phyloP scores from a whole-genome alignment of 1,140 invertebrate species.

The Drosophila hydei region DNA sequence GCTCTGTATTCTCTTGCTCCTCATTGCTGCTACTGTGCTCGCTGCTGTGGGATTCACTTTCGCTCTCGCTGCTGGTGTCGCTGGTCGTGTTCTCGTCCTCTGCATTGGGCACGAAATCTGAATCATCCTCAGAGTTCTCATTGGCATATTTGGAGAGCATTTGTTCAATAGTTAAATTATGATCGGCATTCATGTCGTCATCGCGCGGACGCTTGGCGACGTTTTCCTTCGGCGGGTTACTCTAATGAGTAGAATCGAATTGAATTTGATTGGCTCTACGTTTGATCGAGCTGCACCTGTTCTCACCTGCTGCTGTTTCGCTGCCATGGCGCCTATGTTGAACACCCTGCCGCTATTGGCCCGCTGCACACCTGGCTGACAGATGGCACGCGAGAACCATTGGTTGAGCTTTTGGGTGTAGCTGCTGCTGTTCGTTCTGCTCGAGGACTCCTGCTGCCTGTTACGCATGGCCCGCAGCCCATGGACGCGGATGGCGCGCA shows the following conservation, averaged over 20 bases:
- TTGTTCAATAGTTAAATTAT: conserved; percentile 63
- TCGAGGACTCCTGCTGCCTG: conserved; percentile 42
- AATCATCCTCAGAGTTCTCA: conserved; percentile 76
- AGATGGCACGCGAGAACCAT: conserved; percentile 69
- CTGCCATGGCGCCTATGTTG: conserved; percentile 4
- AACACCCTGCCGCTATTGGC: conserved; percentile 40
- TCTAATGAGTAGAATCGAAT: not conserved
- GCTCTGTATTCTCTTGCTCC: conserved; percentile 14
- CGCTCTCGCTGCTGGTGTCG: conserved; percentile 28
- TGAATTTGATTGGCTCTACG: not conserved
- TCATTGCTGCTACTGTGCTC: conserved; percentile 48
- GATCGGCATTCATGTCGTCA: conserved; percentile 47
- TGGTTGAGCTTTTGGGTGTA: conserved; percentile 43
- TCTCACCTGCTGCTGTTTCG: conserved; percentile 30
- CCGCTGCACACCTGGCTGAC: conserved; percentile 59
- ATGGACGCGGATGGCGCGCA: conserved; percentile 69
- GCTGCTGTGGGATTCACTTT: conserved; percentile 36
- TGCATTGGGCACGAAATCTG: conserved; percentile 68
- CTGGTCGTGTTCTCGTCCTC: conserved; percentile 43
- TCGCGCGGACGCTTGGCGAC: conserved; percentile 58
- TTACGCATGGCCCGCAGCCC: conserved; percentile 60
- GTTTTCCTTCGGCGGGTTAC: conserved; percentile 12
- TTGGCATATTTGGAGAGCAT: conserved; percentile 75
- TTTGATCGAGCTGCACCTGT: not conserved
- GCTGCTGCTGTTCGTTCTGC: conserved; percentile 22